Conservation (phyloP, 2,888 invertebrate genomes). For the Allophyes oxyacanthae region DNA sequence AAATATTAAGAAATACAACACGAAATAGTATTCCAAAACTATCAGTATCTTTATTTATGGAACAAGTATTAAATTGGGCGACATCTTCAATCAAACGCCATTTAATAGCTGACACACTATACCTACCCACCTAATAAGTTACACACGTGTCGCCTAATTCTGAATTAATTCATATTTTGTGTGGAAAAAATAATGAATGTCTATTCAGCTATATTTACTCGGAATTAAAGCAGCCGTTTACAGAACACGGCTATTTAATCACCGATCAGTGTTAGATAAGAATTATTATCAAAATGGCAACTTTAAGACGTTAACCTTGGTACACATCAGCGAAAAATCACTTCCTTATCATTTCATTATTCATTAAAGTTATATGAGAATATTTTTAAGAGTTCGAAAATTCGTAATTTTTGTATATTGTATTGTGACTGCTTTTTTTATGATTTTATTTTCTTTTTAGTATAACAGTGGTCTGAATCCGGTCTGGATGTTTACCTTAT, state of each 20-base stretch:
- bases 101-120: constrained; percentile 1
- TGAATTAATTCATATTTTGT: constrained; percentile 24
- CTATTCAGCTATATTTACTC: constrained; percentile 28
- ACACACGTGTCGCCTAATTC: constrained; percentile 7
- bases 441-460: constrained; percentile 33
- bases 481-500: too few relatives aligned
- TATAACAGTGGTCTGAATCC: neutral
- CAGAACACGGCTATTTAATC: constrained; percentile 37
- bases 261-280: constrained; percentile 37
- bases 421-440: constrained; percentile 21
- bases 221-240: constrained; percentile 35
- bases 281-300: constrained; percentile 39
- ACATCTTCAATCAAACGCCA: constrained; percentile 25
- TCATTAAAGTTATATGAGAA: constrained; percentile 30
- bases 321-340: constrained; percentile 27
- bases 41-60: constrained; percentile 23
- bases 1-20: too few relatives aligned
- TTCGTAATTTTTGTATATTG: constrained; percentile 33
- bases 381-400: constrained; percentile 29
- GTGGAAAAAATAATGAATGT: constrained; percentile 30
- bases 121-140: constrained; percentile 16
- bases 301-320: constrained; percentile 30
- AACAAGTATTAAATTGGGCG: constrained; percentile 26
- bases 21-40: too few relatives aligned
- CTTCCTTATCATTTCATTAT: constrained; percentile 41